Conservation (phyloP, 37 sponge, comb jelly and placozoan genomes). For the Axinella damicornis region DNA sequence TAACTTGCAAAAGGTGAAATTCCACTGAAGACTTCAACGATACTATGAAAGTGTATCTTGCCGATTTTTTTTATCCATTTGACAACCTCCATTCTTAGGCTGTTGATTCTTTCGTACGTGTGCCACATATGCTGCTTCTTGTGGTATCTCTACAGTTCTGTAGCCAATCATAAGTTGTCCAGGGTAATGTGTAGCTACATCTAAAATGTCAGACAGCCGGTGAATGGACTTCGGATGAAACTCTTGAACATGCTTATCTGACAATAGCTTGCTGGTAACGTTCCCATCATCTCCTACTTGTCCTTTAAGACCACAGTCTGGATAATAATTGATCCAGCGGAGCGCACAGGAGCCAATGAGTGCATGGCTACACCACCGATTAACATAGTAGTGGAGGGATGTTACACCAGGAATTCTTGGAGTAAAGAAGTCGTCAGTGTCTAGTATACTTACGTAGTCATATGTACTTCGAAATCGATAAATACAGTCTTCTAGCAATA, state of each 20-base stretch:
- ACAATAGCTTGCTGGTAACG: neutral
- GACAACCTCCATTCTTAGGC: too few relatives aligned
- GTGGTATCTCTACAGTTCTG: neutral
- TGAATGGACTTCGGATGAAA: neutral
- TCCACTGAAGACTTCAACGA: too few relatives aligned
- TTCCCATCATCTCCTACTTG: neutral
- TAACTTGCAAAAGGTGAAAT: too few relatives aligned
- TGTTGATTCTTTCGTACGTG: neutral
- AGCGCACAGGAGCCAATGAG: constrained; percentile 3
- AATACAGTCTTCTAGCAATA: neutral
- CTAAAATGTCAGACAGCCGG: neutral
- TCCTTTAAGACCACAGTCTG: constrained; percentile 2
- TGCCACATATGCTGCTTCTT: neutral
- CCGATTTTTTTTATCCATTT: too few relatives aligned
- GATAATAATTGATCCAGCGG: constrained; percentile 2
- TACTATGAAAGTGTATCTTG: too few relatives aligned
- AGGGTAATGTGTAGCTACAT: neutral
- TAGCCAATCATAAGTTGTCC: too few relatives aligned
- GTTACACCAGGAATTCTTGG: neutral
- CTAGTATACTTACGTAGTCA: neutral
- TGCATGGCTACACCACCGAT: neutral
- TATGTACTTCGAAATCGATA: neutral
- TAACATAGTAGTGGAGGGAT: neutral
- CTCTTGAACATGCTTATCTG: neutral
- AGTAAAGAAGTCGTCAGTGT: constrained; percentile 23